Evolutionary conservation across 2,888 invertebrate genomes (phyloP).

Genomic region (Adelognathus sp.): DNA sequence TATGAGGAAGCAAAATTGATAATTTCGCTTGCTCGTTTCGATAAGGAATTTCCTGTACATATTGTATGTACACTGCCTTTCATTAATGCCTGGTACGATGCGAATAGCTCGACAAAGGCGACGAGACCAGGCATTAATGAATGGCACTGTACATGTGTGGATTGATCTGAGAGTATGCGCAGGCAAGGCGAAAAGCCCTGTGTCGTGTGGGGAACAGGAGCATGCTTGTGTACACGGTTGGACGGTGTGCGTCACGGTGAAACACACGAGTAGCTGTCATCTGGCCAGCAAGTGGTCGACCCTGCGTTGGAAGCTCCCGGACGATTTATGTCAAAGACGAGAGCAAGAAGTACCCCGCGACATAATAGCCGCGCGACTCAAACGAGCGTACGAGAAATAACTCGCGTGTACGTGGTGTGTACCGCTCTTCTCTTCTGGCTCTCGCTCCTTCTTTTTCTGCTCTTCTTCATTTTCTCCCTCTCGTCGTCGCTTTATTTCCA

Average conservation of each 20-base stretch:
- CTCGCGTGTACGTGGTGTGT: slow-evolving; percentile 44
- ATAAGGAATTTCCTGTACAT: too few species aligned
- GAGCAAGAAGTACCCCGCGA: slow-evolving; percentile 59
- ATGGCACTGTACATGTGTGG: background rate
- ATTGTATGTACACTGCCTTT: too few species aligned
- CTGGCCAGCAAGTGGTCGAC: slow-evolving; percentile 72
- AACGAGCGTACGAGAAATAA: slow-evolving; percentile 58
- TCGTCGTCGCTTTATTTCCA: slow-evolving; percentile 8
- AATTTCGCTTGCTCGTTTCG: too few species aligned
- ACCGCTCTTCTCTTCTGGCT: background rate
- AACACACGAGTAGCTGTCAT: slow-evolving; percentile 68
- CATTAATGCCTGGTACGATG: background rate
- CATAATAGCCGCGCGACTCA: slow-evolving; percentile 57
- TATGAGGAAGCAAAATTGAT: too few species aligned
- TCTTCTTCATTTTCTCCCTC: background rate
- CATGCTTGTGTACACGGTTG: slow-evolving; percentile 31
- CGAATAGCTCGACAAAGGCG: too few species aligned
- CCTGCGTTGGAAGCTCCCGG: slow-evolving; percentile 58
- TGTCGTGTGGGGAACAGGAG: slow-evolving; percentile 6
- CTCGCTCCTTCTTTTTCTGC: background rate
- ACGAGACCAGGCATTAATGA: background rate
- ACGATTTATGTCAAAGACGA: slow-evolving; percentile 66
- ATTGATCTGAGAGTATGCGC: background rate
- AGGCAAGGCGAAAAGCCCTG: slow-evolving; percentile 1
- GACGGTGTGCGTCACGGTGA: slow-evolving; percentile 56